Conservation (phyloP, 2,888 invertebrate species). For the Latrodectus hesperus region DNA sequence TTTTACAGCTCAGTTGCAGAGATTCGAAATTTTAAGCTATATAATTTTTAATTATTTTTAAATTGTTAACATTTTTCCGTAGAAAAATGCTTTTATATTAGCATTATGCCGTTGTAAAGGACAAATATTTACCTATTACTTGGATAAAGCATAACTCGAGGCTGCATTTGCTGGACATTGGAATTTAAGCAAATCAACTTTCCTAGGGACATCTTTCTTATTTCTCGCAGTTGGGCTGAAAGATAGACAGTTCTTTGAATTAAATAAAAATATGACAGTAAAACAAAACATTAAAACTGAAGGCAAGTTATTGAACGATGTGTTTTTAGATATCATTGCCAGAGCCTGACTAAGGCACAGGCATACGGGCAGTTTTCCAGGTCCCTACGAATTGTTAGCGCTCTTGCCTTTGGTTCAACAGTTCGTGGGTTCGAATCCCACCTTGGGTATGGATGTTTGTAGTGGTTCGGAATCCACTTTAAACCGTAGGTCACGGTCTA, state of each 20-base stretch:
- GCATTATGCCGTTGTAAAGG: no score
- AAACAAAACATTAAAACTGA: background rate
- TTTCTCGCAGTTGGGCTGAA: constrained; percentile 5
- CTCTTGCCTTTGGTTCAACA: no score
- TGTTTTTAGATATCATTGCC: no score
- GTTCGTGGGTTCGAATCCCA: no score
- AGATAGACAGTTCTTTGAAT: background rate
- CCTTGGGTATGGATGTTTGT: no score
- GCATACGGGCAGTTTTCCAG: no score
- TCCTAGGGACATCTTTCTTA: constrained; percentile 2
- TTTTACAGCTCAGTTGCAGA: background rate
- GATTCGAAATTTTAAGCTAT: background rate
- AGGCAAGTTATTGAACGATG: no score
- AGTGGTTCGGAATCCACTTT: no score
- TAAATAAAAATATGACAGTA: background rate
- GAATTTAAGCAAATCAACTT: constrained; percentile 5
- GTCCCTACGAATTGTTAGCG: no score
- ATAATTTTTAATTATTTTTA: background rate
- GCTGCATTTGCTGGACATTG: background rate
- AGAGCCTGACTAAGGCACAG: no score
- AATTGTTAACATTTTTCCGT: background rate
- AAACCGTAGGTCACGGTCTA: no score
- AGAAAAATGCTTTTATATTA: no score
- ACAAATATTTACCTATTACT: background rate
- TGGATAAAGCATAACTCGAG: background rate